Conservation (phyloP, 2,888 invertebrate genomes). For the Empis stercorea region DNA sequence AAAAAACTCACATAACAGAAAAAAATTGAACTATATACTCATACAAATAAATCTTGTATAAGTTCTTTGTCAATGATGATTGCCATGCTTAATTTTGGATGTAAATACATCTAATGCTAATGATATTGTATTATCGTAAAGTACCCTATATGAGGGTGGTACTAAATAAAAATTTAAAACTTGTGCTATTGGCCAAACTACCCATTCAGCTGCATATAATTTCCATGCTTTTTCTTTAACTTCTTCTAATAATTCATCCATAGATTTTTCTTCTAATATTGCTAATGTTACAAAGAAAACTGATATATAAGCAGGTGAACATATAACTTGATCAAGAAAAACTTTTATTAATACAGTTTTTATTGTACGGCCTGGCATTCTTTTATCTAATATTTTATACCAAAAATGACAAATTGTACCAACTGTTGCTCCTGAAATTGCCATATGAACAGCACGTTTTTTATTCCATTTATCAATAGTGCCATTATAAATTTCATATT, state of each 20-base stretch:
- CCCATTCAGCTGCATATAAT: constrained; percentile 77
- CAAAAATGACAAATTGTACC: constrained; percentile 76
- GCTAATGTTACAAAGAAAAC: constrained; percentile 67
- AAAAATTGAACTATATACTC: neutral
- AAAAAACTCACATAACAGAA: neutral
- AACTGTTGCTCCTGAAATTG: constrained; percentile 59
- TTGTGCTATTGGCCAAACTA: constrained; percentile 88
- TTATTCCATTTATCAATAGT: constrained; percentile 44
- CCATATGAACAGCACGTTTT: constrained; percentile 60
- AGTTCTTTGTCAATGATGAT: too few species aligned
- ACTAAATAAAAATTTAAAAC: constrained; percentile 82
- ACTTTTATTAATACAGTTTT: constrained; percentile 61
- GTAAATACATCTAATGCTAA: constrained; percentile 77
- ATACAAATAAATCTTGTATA: too few species aligned
- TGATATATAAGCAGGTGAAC: constrained; percentile 66
- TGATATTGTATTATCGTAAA: constrained; percentile 77
- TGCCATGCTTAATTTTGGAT: constrained; percentile 59
- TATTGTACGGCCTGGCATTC: constrained; percentile 55
- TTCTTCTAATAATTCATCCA: constrained; percentile 50
- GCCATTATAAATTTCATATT: constrained; percentile 51
- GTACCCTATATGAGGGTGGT: constrained; percentile 66
- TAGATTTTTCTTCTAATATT: constrained; percentile 50
- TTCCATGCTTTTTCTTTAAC: constrained; percentile 59
- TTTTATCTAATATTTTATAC: constrained; percentile 64
- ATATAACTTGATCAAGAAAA: constrained; percentile 66